phyloP scores from a whole-genome alignment of 2,888 invertebrate genomes.

The Plagodis dolabraria region DNA sequence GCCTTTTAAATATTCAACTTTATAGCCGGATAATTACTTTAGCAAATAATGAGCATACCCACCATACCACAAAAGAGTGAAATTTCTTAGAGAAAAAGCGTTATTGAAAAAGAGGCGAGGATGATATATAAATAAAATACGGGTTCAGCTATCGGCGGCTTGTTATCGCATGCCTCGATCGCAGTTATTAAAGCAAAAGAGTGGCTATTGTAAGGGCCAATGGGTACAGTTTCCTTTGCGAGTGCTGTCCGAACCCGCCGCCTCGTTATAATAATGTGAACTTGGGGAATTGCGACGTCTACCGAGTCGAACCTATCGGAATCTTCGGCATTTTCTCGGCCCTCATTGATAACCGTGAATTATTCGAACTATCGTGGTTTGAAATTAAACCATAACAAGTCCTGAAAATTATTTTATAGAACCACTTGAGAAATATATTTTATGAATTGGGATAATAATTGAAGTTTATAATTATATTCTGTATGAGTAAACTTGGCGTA shows the following conservation, averaged over 20 bases:
- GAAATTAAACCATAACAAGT: slow-evolving; percentile 22
- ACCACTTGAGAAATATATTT: background rate
- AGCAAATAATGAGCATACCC: slow-evolving; percentile 79
- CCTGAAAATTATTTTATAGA: slow-evolving; percentile 4
- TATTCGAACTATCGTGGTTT: slow-evolving; percentile 28
- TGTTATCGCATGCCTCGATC: slow-evolving; percentile 84
- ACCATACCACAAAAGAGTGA: slow-evolving; percentile 78
- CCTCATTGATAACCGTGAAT: slow-evolving; percentile 40
- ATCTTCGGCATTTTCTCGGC: slow-evolving; percentile 43
- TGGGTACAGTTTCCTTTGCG: slow-evolving; percentile 80
- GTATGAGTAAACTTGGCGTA: no score
- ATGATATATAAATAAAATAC: slow-evolving; percentile 85
- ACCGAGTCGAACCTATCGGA: slow-evolving; percentile 68
- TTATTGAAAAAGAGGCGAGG: slow-evolving; percentile 83
- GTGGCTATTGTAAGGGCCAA: slow-evolving; percentile 74
- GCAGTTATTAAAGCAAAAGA: slow-evolving; percentile 78
- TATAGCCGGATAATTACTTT: slow-evolving; percentile 75
- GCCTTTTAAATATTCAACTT: slow-evolving; percentile 71
- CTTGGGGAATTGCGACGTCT: slow-evolving; percentile 79
- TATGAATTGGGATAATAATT: no score
- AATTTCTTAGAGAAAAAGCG: slow-evolving; percentile 79
- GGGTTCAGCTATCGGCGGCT: slow-evolving; percentile 85
- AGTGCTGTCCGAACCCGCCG: slow-evolving; percentile 70
- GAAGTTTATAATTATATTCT: no score
- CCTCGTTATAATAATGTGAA: slow-evolving; percentile 85